Conservation (phyloP, 2,113 vertebrate genomes). For the Sus scrofa region T2T-Sscrofa CM000829.6:68567501-68568000, state of each 20-base stretch:
- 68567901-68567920: not conserved
- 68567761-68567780: not conserved
- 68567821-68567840: not conserved
- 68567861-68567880: not conserved
- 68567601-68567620: not conserved
- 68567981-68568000: not conserved
- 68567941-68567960: not conserved
- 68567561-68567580: too few species aligned
- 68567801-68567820: not conserved
- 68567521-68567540: too few species aligned
- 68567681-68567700: not conserved
- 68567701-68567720: conserved; percentile 27
- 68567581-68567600: too few species aligned
- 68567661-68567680: not conserved
- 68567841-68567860: not conserved
- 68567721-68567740: not conserved
- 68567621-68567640: not conserved
- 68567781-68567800: too few species aligned
- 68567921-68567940: not conserved
- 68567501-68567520: too few species aligned
- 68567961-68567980: conserved; percentile 4
- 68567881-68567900: not conserved
- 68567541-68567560: too few species aligned
- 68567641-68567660: not conserved
- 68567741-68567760: not conserved